Conservation (phyloP, 2,113 vertebrate genomes). For the Columba janthina region DNA sequence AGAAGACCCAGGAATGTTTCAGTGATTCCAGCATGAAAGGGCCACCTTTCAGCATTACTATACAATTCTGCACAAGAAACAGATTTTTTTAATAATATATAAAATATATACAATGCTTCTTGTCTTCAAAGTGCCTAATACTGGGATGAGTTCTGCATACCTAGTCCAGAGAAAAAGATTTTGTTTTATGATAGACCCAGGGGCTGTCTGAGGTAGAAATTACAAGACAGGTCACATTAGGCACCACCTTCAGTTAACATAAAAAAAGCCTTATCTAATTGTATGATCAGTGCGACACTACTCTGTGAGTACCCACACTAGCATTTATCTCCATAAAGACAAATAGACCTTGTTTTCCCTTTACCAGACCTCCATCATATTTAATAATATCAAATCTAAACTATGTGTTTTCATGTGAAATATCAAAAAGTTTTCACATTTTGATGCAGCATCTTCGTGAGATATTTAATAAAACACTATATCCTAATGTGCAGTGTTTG, state of each 20-base stretch:
- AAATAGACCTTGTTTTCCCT: not conserved
- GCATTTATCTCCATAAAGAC: not conserved
- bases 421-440: not conserved
- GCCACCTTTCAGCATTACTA: not conserved
- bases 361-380: not conserved
- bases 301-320: not conserved
- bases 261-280: not conserved
- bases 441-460: not conserved
- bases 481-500: not conserved
- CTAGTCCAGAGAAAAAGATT: not conserved
- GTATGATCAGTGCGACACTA: not conserved
- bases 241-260: not conserved
- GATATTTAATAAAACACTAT: not conserved
- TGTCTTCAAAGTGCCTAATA: not conserved
- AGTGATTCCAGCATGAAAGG: fast-evolving
- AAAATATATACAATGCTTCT: not conserved
- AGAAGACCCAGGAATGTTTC: not conserved
- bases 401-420: not conserved
- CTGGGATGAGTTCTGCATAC: not conserved
- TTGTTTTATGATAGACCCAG: not conserved
- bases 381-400: not conserved
- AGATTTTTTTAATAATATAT: not conserved
- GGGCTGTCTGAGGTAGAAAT: not conserved
- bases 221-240: not conserved
- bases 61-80: not conserved